These are phyloP conservation scores for Pseudochaenichthys georgianus DNA, from an alignment of 2,797 vertebrate genomes.

Conservation along the genomic window DNA sequence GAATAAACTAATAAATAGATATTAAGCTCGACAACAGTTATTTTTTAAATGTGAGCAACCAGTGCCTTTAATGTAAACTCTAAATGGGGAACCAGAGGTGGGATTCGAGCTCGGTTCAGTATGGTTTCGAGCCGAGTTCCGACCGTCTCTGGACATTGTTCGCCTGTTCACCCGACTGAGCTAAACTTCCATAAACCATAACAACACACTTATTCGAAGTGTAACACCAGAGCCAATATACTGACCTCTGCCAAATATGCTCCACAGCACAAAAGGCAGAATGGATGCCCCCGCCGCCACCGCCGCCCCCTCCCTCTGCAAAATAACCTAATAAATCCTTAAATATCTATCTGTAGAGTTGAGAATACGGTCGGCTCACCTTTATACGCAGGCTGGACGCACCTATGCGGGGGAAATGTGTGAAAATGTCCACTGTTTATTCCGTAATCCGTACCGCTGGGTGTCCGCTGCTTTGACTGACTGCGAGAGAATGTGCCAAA, in stretches of 20 bases:
- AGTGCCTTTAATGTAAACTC: too few relatives aligned
- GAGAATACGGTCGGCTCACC: constrained; percentile 47
- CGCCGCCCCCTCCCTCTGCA: constrained; percentile 53
- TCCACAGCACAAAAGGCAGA: constrained; percentile 78
- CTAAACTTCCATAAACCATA: too few relatives aligned
- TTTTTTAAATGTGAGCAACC: background rate
- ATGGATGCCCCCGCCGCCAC: constrained; percentile 51
- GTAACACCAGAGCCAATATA: background rate
- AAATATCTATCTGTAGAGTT: constrained; percentile 18
- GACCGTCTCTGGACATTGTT: too few relatives aligned
- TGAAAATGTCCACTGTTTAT: constrained; percentile 50
- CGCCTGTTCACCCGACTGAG: too few relatives aligned
- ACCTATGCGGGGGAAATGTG: constrained; percentile 43
- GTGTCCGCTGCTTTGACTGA: constrained; percentile 53
- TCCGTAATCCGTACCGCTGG: constrained; percentile 62
- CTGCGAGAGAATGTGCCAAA: constrained; percentile 68
- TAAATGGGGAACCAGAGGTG: too few relatives aligned
- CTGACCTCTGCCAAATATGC: constrained; percentile 56
- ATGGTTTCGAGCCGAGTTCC: too few relatives aligned
- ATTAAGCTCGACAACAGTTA: constrained; percentile 4
- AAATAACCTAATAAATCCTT: constrained; percentile 56
- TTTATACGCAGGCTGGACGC: constrained; percentile 57
- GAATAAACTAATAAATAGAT: background rate
- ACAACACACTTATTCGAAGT: constrained; percentile 1
- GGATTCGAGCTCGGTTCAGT: too few relatives aligned